phyloP scores from a whole-genome alignment of 2,797 vertebrate species.

The Pogonophryne albipinna region DNA sequence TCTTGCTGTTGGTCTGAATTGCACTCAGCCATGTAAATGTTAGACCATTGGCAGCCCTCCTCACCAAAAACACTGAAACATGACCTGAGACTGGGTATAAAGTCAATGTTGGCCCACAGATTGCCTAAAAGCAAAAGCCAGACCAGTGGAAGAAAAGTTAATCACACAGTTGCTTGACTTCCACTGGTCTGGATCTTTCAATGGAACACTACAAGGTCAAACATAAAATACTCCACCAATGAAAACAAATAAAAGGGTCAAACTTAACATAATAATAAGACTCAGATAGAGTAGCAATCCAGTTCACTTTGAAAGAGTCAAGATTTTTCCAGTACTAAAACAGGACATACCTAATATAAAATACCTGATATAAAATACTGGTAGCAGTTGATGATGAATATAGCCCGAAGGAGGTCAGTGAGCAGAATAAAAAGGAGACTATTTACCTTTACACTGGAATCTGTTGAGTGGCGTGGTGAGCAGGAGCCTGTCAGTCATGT shows the following conservation, averaged over 20 bases:
- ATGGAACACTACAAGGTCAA: background rate
- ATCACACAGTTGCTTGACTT: background rate
- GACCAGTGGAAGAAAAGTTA: conserved; percentile 11
- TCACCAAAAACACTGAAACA: conserved; percentile 3
- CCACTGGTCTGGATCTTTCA: background rate
- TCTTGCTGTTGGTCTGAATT: background rate
- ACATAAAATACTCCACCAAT: background rate
- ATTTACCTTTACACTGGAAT: conserved; percentile 96
- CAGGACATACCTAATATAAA: background rate
- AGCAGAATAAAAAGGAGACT: background rate
- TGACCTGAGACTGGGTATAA: background rate
- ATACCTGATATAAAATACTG: too few species aligned
- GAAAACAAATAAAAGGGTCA: conserved; percentile 1
- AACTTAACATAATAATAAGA: background rate
- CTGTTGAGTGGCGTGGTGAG: conserved; percentile 95
- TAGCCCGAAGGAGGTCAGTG: background rate
- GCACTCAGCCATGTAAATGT: conserved; percentile 4
- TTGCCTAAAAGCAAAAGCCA: background rate
- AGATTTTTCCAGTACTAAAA: background rate
- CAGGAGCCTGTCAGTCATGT: conserved; percentile 95
- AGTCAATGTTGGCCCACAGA: conserved; percentile 2
- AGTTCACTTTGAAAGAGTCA: background rate
- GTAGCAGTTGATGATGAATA: background rate
- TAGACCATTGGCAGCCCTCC: background rate
- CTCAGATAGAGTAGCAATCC: background rate